phyloP scores from a whole-genome alignment of 2,113 vertebrate species.

The Galeopterus variegatus region DNA sequence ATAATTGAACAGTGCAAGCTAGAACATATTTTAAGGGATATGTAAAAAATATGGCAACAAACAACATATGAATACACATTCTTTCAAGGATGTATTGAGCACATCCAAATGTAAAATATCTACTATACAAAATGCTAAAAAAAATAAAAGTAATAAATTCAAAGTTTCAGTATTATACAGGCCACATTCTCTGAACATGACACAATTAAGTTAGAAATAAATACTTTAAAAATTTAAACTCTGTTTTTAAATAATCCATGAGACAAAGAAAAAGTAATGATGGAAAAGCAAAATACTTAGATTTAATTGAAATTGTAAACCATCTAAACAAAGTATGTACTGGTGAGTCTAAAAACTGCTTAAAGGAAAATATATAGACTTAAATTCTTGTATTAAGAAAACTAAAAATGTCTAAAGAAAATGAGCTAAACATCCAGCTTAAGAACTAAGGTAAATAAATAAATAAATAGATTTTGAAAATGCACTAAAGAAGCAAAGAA shows the following conservation, averaged over 20 bases:
- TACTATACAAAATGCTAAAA: not conserved
- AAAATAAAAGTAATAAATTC: not conserved
- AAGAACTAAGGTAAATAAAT: not conserved
- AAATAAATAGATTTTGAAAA: not conserved
- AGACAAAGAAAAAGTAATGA: not conserved
- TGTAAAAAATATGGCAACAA: not conserved
- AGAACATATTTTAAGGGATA: not conserved
- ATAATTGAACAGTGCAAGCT: not conserved
- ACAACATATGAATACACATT: not conserved
- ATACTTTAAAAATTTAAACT: not conserved
- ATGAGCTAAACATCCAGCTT: not conserved
- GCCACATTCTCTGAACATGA: not conserved
- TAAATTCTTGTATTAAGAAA: not conserved
- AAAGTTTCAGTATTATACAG: not conserved
- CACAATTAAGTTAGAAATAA: not conserved
- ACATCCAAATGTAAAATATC: not conserved
- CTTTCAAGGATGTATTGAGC: not conserved
- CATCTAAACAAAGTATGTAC: not conserved
- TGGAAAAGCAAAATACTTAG: not conserved
- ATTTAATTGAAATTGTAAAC: not conserved
- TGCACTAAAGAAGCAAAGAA: not conserved
- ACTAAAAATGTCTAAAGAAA: not conserved
- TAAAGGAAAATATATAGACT: not conserved
- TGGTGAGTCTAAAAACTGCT: not conserved
- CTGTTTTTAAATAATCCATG: not conserved